A percentile compares a stretch with the other conserved stretches of the same genome.
Conservation (phyloP, 2,113 vertebrate genomes). For the Phalacrocorax pelagicus region DNA sequence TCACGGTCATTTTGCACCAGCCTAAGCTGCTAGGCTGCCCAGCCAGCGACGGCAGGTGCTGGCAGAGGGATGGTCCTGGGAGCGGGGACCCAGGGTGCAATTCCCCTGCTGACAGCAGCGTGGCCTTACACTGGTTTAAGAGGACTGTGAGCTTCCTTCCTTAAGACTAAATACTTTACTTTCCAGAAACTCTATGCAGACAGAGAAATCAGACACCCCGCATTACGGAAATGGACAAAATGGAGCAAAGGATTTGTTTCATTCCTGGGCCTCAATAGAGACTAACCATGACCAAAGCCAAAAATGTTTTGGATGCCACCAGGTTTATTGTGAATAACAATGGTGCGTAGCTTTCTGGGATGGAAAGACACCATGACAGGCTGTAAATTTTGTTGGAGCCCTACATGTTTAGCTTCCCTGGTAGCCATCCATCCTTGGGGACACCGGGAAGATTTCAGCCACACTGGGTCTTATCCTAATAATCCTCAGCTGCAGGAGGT, state of each 20-base stretch:
- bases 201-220: neutral
- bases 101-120: neutral
- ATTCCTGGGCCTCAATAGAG: neutral
- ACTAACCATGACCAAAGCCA: neutral
- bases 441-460: neutral
- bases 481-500: neutral
- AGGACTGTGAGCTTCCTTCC: neutral
- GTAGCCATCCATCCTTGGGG: neutral
- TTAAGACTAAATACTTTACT: neutral
- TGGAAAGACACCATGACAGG: neutral
- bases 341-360: neutral
- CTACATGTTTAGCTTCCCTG: neutral
- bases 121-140: neutral
- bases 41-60: rapidly evolving
- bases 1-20: neutral
- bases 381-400: neutral
- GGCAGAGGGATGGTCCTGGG: neutral
- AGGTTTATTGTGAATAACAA: neutral
- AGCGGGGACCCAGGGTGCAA: neutral
- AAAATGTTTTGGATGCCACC: neutral
- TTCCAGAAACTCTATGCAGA: neutral
- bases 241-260: neutral
- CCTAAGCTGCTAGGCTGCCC: neutral
- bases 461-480: neutral
- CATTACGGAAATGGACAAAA: neutral